phyloP scores from a whole-genome alignment of 2,888 invertebrate genomes.

The Urechis unicinctus region DNA sequence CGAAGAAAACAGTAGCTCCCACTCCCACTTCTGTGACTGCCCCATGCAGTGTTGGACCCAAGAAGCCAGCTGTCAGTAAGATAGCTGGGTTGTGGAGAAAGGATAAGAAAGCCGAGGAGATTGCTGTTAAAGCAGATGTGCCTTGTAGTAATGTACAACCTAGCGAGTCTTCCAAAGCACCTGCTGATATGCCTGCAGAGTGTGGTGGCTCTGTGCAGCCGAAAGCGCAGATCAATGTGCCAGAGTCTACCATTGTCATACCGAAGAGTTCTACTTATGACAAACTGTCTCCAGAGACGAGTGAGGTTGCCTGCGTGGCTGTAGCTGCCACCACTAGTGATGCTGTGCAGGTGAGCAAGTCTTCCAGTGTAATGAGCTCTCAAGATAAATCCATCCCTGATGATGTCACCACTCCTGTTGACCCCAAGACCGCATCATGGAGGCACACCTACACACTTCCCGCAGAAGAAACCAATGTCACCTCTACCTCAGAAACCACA shows the following conservation, averaged over 20 bases:
- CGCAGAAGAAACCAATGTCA: too few species aligned
- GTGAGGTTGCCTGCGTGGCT: neutral
- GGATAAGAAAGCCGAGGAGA: conserved; percentile 47
- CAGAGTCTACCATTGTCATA: neutral
- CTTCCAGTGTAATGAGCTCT: too few species aligned
- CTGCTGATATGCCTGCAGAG: neutral
- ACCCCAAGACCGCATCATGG: too few species aligned
- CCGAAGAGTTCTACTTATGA: conserved; percentile 48
- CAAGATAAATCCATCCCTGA: too few species aligned
- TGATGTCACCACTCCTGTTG: too few species aligned
- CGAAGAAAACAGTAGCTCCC: too few species aligned
- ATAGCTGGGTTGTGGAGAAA: conserved; percentile 76
- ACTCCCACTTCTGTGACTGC: too few species aligned
- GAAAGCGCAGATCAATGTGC: neutral
- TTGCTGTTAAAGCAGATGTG: neutral
- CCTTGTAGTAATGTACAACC: too few species aligned
- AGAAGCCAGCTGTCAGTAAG: conserved; percentile 58
- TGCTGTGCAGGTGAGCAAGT: too few species aligned
- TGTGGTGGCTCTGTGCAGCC: neutral
- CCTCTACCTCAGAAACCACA: too few species aligned
- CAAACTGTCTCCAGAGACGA: conserved; percentile 27
- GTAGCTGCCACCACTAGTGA: too few species aligned
- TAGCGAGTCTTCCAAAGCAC: too few species aligned
- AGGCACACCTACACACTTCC: neutral
- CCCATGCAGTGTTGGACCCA: conserved; percentile 14